These are phyloP conservation scores for Meles meles DNA, from an alignment of 2,113 vertebrate genomes.

Conservation along the genomic window DNA sequence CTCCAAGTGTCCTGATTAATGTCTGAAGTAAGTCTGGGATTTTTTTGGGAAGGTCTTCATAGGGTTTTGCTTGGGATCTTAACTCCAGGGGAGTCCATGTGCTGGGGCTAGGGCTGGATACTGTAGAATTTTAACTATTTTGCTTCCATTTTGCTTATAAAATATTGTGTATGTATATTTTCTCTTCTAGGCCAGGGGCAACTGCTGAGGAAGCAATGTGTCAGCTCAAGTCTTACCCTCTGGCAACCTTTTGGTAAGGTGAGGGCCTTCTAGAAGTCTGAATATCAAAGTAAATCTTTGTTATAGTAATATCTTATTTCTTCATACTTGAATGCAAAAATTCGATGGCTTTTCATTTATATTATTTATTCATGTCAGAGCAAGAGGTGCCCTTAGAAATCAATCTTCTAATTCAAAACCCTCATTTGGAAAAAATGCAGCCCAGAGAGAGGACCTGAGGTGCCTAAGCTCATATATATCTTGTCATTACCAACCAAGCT, in stretches of 20 bases:
- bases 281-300: neutral
- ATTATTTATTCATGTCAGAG: neutral
- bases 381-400: slow-evolving; percentile 5
- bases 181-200: neutral
- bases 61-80: neutral
- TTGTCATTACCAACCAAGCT: neutral
- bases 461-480: neutral
- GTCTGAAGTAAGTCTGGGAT: neutral
- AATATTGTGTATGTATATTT: neutral
- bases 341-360: slow-evolving; percentile 47
- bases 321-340: neutral
- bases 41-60: neutral
- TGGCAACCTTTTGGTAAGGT: neutral
- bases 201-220: neutral
- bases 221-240: neutral
- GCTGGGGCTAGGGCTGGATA: fast-evolving
- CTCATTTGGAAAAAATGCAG: neutral
- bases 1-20: neutral
- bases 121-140: neutral
- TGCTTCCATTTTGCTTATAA: neutral
- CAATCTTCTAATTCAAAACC: neutral
- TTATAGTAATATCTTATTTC: neutral
- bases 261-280: neutral
- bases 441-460: neutral
- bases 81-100: neutral